Evolutionary conservation across 2,797 vertebrate genomes (phyloP).

Genomic region (Rhynchonycteris naso): DNA sequence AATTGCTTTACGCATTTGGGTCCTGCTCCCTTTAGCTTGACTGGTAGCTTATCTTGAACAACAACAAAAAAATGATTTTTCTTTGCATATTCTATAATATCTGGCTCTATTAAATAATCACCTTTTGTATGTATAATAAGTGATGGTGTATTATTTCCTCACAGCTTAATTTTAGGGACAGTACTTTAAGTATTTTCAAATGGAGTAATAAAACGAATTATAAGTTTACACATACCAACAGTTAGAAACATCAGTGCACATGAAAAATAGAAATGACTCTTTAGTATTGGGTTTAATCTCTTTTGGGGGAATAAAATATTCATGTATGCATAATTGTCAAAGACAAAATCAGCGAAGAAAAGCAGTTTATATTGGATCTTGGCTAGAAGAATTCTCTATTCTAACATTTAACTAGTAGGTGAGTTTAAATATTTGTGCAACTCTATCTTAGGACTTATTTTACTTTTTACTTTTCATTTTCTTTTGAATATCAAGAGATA

Average conservation of each 20-base stretch:
- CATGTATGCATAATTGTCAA: constrained; percentile 34
- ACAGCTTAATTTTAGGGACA: constrained; percentile 30
- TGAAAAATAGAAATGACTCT: constrained; percentile 53
- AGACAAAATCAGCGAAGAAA: constrained; percentile 5
- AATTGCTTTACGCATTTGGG: background rate
- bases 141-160: background rate
- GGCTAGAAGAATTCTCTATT: background rate
- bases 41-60: background rate
- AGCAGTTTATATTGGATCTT: constrained; percentile 41
- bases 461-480: constrained; percentile 63
- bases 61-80: constrained; percentile 43
- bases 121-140: background rate
- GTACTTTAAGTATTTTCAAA: constrained; percentile 41
- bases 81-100: background rate
- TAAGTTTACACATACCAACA: constrained; percentile 14
- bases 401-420: constrained; percentile 51
- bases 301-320: constrained; percentile 15
- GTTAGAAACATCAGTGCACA: background rate
- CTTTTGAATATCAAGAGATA: constrained; percentile 49
- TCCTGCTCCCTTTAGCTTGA: background rate
- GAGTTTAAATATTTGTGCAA: constrained; percentile 49
- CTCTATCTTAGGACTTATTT: constrained; percentile 25
- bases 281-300: constrained; percentile 29
- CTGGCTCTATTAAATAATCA: constrained; percentile 11
- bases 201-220: background rate